phyloP scores from a whole-genome alignment of 2,113 vertebrate genomes.

The Eretmochelys imbricata region DNA sequence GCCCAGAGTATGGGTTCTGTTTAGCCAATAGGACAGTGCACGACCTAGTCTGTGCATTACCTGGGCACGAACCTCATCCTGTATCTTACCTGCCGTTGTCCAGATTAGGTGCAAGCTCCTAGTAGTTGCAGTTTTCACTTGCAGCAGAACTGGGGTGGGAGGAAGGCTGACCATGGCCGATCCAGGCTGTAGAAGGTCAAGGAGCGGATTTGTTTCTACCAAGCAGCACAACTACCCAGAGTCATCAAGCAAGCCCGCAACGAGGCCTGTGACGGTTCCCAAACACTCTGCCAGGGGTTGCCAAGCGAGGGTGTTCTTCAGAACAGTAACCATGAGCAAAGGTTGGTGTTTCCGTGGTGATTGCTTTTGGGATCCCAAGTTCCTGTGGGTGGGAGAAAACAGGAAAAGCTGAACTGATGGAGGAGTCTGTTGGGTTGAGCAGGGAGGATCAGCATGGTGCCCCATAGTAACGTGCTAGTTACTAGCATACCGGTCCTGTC shows the following conservation, averaged over 20 bases:
- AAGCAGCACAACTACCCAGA: not conserved
- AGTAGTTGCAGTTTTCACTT: rapidly evolving
- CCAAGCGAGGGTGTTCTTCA: not conserved
- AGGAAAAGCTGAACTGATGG: not conserved
- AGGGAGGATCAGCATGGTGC: not conserved
- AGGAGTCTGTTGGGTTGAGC: not conserved
- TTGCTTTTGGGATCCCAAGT: not conserved
- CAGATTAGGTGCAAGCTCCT: not conserved
- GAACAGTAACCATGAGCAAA: not conserved
- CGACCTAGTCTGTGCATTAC: not conserved
- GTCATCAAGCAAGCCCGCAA: too few species aligned
- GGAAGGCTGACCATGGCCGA: too few species aligned
- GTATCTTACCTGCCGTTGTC: not conserved
- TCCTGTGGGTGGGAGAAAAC: not conserved
- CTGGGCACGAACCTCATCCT: not conserved
- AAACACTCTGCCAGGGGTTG: not conserved
- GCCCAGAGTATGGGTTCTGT: not conserved
- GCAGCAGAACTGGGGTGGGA: rapidly evolving
- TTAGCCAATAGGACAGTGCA: not conserved
- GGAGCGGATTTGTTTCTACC: not conserved
- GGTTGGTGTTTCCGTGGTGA: not conserved
- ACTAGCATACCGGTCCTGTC: not conserved
- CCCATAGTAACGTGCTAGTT: not conserved
- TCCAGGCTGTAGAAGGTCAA: not conserved
- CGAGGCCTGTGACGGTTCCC: not conserved